Evolutionary conservation across 2,797 vertebrate genomes (phyloP).

Genomic region (Luscinia megarhynchos): DNA sequence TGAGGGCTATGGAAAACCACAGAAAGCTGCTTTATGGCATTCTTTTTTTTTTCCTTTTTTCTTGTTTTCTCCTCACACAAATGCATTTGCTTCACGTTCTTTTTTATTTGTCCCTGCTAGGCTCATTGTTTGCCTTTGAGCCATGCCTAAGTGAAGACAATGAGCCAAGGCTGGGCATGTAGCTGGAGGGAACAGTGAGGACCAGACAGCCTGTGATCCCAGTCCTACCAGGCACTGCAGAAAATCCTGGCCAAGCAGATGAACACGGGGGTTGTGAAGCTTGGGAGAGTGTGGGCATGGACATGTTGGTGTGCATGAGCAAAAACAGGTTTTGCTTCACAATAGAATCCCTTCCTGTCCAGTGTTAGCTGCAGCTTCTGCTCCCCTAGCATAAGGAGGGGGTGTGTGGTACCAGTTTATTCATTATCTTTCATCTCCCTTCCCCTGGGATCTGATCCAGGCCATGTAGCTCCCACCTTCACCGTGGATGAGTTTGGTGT

Average conservation of each 20-base stretch:
- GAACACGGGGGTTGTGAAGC: accelerated
- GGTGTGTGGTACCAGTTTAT: not conserved
- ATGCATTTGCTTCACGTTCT: not conserved
- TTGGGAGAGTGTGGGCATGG: not conserved
- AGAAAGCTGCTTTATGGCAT: not conserved
- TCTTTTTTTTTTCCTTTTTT: not conserved
- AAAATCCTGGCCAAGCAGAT: not conserved
- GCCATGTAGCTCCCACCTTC: not conserved
- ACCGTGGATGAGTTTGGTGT: accelerated
- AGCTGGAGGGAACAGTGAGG: not conserved
- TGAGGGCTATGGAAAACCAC: accelerated
- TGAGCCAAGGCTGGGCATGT: accelerated
- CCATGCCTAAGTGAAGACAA: not conserved
- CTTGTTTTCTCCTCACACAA: not conserved
- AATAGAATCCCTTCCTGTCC: not conserved
- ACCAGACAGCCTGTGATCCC: not conserved
- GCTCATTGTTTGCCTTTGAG: not conserved
- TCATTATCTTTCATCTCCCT: not conserved
- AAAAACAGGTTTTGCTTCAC: not conserved
- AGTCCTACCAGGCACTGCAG: not conserved
- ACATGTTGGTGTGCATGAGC: accelerated
- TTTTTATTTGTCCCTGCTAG: not conserved
- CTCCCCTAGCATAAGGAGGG: not conserved
- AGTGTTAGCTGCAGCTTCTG: not conserved
- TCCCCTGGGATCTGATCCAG: not conserved